Percentiles rank a stretch among this genome's conserved stretches.
Conservation (phyloP, 2,113 vertebrate species). For the Varanus salvator region DNA sequence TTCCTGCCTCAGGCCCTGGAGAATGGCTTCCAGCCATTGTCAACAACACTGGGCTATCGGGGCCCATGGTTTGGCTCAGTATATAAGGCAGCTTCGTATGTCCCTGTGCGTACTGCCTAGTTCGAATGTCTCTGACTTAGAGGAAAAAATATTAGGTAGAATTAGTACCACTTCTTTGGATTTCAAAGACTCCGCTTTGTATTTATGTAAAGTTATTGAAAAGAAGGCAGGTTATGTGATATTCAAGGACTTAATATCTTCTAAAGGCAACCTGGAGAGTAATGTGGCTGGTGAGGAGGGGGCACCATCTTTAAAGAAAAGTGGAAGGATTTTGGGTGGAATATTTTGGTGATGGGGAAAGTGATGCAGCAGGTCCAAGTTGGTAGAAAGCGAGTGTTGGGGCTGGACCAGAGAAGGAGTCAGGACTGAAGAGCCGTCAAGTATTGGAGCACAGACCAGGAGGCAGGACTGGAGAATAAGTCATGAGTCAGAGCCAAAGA, state of each 20-base stretch:
- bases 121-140: not conserved
- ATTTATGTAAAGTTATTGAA: not conserved
- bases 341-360: too few relatives aligned
- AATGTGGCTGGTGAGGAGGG: not conserved
- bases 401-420: not conserved
- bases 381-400: not conserved
- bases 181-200: not conserved
- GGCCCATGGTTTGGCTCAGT: too few relatives aligned
- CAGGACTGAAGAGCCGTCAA: not conserved
- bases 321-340: not conserved
- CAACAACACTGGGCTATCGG: too few relatives aligned
- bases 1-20: too few relatives aligned
- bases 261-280: not conserved
- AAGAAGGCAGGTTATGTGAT: not conserved
- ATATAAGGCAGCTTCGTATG: too few relatives aligned
- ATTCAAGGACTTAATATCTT: not conserved
- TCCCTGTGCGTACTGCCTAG: not conserved
- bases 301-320: not conserved
- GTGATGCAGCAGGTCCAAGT: not conserved
- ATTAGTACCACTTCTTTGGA: not conserved
- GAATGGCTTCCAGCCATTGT: too few relatives aligned
- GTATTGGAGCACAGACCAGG: too few relatives aligned
- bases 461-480: too few relatives aligned
- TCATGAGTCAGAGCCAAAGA: too few relatives aligned
- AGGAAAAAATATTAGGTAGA: not conserved